Evolutionary conservation across 1,140 invertebrate species (phyloP).

Genomic region (Drosophila littoralis): DNA sequence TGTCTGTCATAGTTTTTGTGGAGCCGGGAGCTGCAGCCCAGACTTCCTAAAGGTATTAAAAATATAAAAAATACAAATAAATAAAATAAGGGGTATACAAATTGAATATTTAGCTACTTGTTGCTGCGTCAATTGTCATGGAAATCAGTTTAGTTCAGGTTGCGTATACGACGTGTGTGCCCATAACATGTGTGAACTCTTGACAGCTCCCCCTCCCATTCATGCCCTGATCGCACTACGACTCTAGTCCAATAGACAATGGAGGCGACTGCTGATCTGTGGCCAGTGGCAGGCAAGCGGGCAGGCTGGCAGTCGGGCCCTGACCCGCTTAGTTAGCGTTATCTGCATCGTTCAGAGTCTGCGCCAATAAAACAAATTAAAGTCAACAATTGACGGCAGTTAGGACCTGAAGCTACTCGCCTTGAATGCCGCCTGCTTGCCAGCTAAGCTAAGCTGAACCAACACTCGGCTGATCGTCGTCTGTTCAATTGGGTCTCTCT

Average conservation of each 20-base stretch:
- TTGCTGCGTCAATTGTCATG: slow-evolving; percentile 67
- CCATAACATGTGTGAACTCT: slow-evolving; percentile 62
- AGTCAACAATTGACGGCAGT: slow-evolving; percentile 77
- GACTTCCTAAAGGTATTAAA: slow-evolving; percentile 83
- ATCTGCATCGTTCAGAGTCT: slow-evolving; percentile 56
- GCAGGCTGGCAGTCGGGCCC: slow-evolving; percentile 47
- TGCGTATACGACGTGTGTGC: slow-evolving; percentile 76
- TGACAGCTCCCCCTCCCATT: slow-evolving; percentile 6
- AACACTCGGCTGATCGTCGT: slow-evolving; percentile 17
- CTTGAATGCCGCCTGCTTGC: slow-evolving; percentile 60
- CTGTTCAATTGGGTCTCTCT: slow-evolving; percentile 16
- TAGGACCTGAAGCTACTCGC: slow-evolving; percentile 81
- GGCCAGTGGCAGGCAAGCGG: slow-evolving; percentile 11
- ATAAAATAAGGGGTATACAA: slow-evolving; percentile 6
- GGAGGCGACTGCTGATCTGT: slow-evolving; percentile 14
- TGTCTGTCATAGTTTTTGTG: slow-evolving; percentile 32
- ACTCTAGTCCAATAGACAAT: slow-evolving; percentile 38
- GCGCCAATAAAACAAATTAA: slow-evolving; percentile 80
- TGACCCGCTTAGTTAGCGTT: slow-evolving; percentile 78
- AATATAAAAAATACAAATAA: slow-evolving; percentile 16
- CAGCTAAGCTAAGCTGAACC: slow-evolving; percentile 15
- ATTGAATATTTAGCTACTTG: slow-evolving; percentile 59
- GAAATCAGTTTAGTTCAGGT: slow-evolving; percentile 63
- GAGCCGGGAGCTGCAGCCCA: slow-evolving; percentile 16
- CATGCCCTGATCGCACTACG: background rate